Conservation (phyloP, 2,113 vertebrate species). For the Zosterops japonicus region DNA sequence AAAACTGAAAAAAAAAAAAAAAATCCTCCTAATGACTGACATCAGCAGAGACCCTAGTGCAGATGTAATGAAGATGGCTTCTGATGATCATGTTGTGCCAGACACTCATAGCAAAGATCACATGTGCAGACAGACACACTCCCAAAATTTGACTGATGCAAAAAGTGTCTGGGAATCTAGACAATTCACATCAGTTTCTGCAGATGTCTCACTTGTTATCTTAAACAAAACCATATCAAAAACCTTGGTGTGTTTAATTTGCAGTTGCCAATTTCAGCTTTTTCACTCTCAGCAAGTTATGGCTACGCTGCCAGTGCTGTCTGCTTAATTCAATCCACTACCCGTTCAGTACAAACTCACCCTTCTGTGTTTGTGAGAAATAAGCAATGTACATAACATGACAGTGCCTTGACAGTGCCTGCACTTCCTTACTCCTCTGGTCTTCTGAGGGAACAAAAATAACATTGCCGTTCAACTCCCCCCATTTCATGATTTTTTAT, state of each 20-base stretch:
- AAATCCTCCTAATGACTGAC: background rate
- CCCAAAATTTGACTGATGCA: conserved; percentile 20
- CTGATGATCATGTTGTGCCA: conserved; percentile 42
- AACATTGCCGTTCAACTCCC: background rate
- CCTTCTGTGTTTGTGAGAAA: conserved; percentile 12
- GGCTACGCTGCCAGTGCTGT: conserved; percentile 44
- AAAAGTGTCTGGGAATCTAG: conserved; percentile 63
- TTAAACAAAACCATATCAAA: conserved; percentile 65
- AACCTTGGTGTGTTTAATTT: conserved; percentile 64
- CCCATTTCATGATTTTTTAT: background rate
- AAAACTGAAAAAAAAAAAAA: background rate
- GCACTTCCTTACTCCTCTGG: background rate
- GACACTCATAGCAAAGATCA: conserved; percentile 58
- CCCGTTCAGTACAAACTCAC: conserved; percentile 12
- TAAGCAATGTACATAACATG: background rate
- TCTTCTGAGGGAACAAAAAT: background rate
- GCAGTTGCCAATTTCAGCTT: conserved; percentile 53
- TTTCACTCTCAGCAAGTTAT: conserved; percentile 66
- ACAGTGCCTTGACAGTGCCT: background rate
- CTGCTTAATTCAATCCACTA: conserved; percentile 42
- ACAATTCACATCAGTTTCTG: conserved; percentile 60
- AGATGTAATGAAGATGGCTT: background rate
- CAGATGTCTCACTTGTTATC: conserved; percentile 65
- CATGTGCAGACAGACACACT: conserved; percentile 36
- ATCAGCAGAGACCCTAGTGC: conserved; percentile 32